Conservation (phyloP, 2,888 invertebrate species). For the Dascillus cervinus region DNA sequence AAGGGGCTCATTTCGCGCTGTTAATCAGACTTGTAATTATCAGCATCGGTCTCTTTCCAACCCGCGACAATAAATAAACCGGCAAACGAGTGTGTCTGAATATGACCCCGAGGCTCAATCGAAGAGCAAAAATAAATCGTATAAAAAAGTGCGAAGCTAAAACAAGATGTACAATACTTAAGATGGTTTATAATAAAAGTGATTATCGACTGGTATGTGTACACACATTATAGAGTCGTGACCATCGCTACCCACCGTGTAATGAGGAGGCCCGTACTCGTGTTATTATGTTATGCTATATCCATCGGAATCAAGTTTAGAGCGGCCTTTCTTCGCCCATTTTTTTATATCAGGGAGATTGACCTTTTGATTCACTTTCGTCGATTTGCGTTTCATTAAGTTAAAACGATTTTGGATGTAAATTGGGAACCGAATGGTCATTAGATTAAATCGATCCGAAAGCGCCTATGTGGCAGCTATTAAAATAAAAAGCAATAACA, state of each 20-base stretch:
- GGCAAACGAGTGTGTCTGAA: conserved; percentile 17
- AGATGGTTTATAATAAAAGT: conserved; percentile 40
- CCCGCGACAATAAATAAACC: conserved; percentile 20
- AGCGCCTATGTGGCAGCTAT: conserved; percentile 31
- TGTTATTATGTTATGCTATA: conserved; percentile 23
- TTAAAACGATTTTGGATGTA: conserved; percentile 21
- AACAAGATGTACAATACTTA: conserved; percentile 39
- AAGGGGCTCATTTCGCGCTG: no score
- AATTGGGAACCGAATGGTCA: conserved; percentile 17
- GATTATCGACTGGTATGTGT: conserved; percentile 41
- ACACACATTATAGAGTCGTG: conserved; percentile 42
- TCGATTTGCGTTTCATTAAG: conserved; percentile 20
- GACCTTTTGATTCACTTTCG: conserved; percentile 1
- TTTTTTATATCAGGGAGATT: conserved; percentile 1
- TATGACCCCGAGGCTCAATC: conserved; percentile 13
- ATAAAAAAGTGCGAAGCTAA: conserved; percentile 35
- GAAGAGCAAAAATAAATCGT: conserved; percentile 19
- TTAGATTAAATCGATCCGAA: conserved; percentile 31
- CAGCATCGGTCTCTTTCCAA: no score
- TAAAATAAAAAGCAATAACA: conserved; percentile 28
- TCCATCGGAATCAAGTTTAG: conserved; percentile 18
- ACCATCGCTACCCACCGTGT: conserved; percentile 43
- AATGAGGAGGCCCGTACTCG: conserved; percentile 37
- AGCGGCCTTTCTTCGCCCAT: conserved; percentile 7
- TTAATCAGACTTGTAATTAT: no score